Evolutionary conservation across 2,888 invertebrate genomes (phyloP).

Genomic region (Lasioglossum pauxillum): DNA sequence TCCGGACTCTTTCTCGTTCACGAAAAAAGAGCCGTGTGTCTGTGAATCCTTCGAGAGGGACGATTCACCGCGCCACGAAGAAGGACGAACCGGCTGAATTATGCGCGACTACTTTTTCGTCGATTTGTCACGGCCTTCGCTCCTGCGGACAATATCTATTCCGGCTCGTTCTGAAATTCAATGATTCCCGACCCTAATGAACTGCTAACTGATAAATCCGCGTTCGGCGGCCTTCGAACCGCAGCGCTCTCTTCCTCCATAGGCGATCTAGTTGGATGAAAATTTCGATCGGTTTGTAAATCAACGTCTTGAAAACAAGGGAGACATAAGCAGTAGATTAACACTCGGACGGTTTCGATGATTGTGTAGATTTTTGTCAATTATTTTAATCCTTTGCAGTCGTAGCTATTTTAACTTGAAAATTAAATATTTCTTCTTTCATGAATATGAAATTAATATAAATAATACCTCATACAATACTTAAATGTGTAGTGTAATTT

Average conservation of each 20-base stretch:
- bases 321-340: not conserved
- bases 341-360: not conserved
- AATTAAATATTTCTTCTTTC: too few species aligned
- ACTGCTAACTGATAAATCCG: constrained; percentile 45
- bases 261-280: not conserved
- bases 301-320: not conserved
- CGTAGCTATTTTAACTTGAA: too few species aligned
- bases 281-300: not conserved
- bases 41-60: constrained; percentile 54
- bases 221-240: constrained; percentile 27
- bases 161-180: constrained; percentile 56
- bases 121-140: constrained; percentile 55
- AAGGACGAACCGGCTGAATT: constrained; percentile 60
- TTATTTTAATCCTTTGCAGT: too few species aligned
- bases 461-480: too few species aligned
- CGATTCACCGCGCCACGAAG: constrained; percentile 43
- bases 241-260: not conserved
- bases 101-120: constrained; percentile 68
- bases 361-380: not conserved
- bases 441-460: too few species aligned
- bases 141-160: constrained; percentile 59
- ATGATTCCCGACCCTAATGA: constrained; percentile 57
- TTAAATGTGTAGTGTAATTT: too few species aligned
- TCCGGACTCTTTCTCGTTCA: not conserved
- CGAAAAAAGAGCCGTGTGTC: constrained; percentile 55